phyloP scores from a whole-genome alignment of 2,888 invertebrate species.

The Ceratothoa steindachneri region DNA sequence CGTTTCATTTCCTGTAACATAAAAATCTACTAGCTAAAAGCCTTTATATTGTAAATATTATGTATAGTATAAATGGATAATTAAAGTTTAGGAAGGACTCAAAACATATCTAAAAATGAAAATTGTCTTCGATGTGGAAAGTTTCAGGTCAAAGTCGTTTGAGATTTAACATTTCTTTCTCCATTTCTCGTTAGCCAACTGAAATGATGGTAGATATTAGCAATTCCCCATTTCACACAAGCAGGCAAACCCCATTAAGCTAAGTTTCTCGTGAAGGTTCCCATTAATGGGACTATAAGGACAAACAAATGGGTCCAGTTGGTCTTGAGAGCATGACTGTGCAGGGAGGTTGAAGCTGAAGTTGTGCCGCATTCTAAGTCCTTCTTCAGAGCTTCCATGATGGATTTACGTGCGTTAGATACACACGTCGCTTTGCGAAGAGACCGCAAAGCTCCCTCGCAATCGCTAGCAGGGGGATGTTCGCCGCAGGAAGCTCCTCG shows the following conservation, averaged over 20 bases:
- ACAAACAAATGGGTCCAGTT: neutral
- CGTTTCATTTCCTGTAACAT: too few species aligned
- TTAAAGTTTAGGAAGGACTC: too few species aligned
- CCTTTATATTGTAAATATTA: too few species aligned
- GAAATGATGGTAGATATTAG: neutral
- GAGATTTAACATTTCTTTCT: neutral
- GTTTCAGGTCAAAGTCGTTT: neutral
- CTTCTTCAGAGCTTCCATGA: conserved; percentile 47
- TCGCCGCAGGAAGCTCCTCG: neutral
- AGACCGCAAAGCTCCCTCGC: neutral
- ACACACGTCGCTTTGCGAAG: neutral
- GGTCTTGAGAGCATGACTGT: too few species aligned
- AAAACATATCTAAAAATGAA: too few species aligned
- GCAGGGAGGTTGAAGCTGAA: neutral
- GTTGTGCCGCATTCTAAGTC: conserved; percentile 39
- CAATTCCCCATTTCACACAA: neutral
- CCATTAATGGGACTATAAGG: neutral
- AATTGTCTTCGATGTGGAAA: too few species aligned
- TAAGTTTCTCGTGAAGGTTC: neutral
- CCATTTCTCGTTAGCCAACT: neutral
- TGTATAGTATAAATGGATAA: too few species aligned
- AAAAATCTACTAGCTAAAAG: too few species aligned
- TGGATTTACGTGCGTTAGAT: conserved; percentile 28
- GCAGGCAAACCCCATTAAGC: neutral
- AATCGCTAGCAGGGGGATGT: neutral